Percentiles rank a stretch among this genome's conserved stretches.
These are phyloP conservation scores for Chalcosyrphus nemorum DNA, from an alignment of 2,888 invertebrate species.

Conservation along the genomic window DNA sequence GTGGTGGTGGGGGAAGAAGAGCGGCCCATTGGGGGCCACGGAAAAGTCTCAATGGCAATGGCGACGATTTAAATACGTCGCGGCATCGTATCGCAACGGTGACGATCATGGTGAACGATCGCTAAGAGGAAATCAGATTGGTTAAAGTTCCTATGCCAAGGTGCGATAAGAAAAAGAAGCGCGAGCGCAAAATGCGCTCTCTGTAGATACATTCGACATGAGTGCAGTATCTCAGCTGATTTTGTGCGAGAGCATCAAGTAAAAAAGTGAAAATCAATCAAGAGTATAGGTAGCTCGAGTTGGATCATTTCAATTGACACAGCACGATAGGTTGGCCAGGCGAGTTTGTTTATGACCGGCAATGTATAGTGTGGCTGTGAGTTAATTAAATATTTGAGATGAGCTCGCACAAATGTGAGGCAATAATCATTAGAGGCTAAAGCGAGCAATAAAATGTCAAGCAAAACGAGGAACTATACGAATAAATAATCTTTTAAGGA, in stretches of 20 bases:
- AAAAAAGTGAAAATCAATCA: slow-evolving; percentile 19
- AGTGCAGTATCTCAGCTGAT: slow-evolving; percentile 4
- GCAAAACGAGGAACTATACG: not conserved
- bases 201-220: no score
- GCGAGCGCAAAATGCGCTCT: not conserved
- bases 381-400: slow-evolving; percentile 2
- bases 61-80: slow-evolving; percentile 4
- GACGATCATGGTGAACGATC: slow-evolving; percentile 5
- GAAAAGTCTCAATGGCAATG: slow-evolving; percentile 56
- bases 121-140: slow-evolving; percentile 11
- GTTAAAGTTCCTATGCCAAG: slow-evolving; percentile 24
- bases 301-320: not conserved
- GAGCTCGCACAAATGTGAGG: not conserved
- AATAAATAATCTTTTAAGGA: not conserved
- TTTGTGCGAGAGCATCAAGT: no score
- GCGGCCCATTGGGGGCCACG: not conserved
- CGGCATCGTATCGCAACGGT: slow-evolving; percentile 23
- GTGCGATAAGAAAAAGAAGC: slow-evolving; percentile 2
- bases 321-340: not conserved
- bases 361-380: not conserved
- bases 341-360: not conserved
- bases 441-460: not conserved
- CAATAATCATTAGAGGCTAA: slow-evolving; percentile 7
- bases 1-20: not conserved
- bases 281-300: not conserved